Conservation (phyloP, 1,140 invertebrate species). For the Sitobion miscanthi region DNA sequence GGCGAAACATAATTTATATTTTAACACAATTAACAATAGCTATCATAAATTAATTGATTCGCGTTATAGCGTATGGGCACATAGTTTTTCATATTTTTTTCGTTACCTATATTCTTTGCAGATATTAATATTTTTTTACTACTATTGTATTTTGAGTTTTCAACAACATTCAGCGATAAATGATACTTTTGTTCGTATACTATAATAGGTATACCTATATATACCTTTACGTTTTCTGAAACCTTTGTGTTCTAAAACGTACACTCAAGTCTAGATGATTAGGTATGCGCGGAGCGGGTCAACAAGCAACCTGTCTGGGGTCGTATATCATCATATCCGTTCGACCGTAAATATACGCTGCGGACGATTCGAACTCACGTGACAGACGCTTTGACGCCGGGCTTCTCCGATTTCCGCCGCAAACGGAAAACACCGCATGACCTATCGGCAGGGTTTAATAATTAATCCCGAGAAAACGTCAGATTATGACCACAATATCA, state of each 20-base stretch:
- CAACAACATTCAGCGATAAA: too few species aligned
- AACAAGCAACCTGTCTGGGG: neutral
- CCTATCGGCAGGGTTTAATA: neutral
- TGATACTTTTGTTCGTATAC: neutral
- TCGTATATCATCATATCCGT: neutral
- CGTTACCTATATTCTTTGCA: neutral
- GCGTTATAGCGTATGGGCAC: neutral
- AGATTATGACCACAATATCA: neutral
- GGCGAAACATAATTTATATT: too few species aligned
- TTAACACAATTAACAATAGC: too few species aligned
- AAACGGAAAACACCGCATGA: neutral
- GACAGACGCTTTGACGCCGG: neutral
- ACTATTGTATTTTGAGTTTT: neutral
- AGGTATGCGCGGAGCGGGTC: neutral
- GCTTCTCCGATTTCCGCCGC: neutral
- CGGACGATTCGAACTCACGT: neutral
- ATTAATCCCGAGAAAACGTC: slow-evolving; percentile 3
- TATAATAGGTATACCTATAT: neutral
- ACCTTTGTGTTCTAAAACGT: neutral
- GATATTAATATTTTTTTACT: neutral
- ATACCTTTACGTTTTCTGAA: neutral
- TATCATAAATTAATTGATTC: neutral
- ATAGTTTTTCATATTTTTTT: neutral
- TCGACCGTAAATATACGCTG: neutral
- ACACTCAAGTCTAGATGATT: neutral